Evolutionary conservation across 2,888 invertebrate species (phyloP), one percentile per base, ranked within the genome.

Genomic region (Metacarcinus magister): DNA sequence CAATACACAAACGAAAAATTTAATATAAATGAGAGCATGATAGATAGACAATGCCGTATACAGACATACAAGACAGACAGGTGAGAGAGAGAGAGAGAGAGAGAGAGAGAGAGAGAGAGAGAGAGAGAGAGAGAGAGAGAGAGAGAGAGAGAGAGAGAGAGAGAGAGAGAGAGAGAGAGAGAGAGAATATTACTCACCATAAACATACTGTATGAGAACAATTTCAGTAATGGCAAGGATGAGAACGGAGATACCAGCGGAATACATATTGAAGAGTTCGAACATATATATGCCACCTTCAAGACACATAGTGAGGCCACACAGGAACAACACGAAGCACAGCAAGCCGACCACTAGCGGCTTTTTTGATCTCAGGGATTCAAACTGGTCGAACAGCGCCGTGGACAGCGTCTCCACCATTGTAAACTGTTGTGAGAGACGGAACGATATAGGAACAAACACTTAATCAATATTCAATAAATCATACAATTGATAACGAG

Each of bases 341-440:
- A 98, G 97, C 8, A 96, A 96, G 4, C 97, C 96, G 54, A 98
- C 97, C 23, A 98, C 97, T 92, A 97, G 97, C 0, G 97, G 97
- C 95, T 97, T 97, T 93, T 97, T 97, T 67, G 97, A 97, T 23
- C 97, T 97, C 96, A 98, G 97, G 46, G 97, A 97, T 2, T 98
- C 98, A 97, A 98, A 98, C 96, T 97, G 97, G 97, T 98, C 98
- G 96, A 98, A 97, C 44, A 98, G 97, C 0, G 98, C 98, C 0
- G 98, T 98, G 54, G 98, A 98, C 2, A 98, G 98, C 0, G 98
- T 98, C 96, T 98, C 98, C 96, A 98, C 97, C 87, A 98, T 97
- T 0, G 97, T 96, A 87, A 97, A 97, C 97, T 97, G 96, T 96
- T 96, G 67, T 75, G 19, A 28, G 96, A 82, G 7, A 95, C 89